These are phyloP conservation scores for Sander vitreus DNA, from an alignment of 2,113 vertebrate species.

Conservation along the genomic window DNA sequence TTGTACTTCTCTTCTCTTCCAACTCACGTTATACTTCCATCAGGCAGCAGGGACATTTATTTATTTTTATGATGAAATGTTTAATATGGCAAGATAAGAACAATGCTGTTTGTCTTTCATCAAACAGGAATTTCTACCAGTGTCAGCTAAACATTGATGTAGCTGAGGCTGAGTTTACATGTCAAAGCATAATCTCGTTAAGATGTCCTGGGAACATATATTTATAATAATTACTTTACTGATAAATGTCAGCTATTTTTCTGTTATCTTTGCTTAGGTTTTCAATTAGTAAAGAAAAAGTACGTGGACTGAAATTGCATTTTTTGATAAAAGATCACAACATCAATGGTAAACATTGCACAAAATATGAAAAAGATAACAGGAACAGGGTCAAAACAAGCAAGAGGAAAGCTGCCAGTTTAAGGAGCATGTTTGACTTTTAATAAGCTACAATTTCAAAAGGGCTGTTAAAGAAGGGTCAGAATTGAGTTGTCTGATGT, in stretches of 20 bases:
- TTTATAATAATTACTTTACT: neutral
- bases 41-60: neutral
- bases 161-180: neutral
- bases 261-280: neutral
- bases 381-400: neutral
- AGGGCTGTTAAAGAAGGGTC: neutral
- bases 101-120: neutral
- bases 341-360: too few species aligned
- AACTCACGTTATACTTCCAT: neutral
- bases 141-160: neutral
- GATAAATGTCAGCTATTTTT: neutral
- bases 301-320: too few species aligned
- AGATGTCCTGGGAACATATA: neutral
- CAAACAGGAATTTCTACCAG: neutral
- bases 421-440: neutral
- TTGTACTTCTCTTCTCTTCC: constrained; percentile 1
- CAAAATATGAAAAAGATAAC: too few species aligned
- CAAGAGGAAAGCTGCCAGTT: neutral
- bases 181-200: neutral
- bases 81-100: too few species aligned
- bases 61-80: neutral
- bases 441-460: neutral
- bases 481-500: neutral
- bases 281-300: neutral
- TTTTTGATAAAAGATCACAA: too few species aligned